These are phyloP conservation scores for Dryas iulia DNA, from an alignment of 1,140 invertebrate genomes.

Conservation along the genomic window DNA sequence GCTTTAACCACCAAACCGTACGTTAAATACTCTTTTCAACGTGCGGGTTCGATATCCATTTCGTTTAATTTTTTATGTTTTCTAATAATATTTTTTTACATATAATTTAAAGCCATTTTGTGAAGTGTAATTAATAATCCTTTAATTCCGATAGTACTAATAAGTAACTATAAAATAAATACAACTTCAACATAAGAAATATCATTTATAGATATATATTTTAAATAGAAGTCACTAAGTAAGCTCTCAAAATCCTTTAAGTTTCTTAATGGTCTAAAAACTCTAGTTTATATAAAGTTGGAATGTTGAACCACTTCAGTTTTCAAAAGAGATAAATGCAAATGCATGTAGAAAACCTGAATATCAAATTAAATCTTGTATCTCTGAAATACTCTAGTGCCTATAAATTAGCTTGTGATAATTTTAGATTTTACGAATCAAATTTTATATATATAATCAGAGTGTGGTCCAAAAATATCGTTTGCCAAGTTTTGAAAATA, in stretches of 20 bases:
- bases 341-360: background rate
- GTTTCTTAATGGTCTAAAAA: background rate
- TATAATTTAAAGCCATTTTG: too few relatives aligned
- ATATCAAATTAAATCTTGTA: background rate
- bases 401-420: background rate
- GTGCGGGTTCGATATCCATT: too few relatives aligned
- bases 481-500: too few relatives aligned
- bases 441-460: background rate
- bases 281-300: background rate
- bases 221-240: background rate
- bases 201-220: too few relatives aligned
- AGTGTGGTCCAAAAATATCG: too few relatives aligned
- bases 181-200: background rate
- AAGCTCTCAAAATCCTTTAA: background rate
- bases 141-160: too few relatives aligned
- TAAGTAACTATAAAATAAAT: too few relatives aligned
- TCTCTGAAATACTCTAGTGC: background rate
- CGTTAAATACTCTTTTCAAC: too few relatives aligned
- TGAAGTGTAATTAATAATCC: too few relatives aligned
- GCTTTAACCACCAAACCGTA: too few relatives aligned
- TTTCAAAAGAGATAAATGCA: background rate
- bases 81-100: too few relatives aligned
- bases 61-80: too few relatives aligned
- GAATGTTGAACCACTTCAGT: background rate
- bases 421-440: background rate